Percentiles rank a stretch among this genome's conserved stretches.
Evolutionary conservation across 2,113 vertebrate genomes (phyloP).

Genomic region (Tinamus guttatus): DNA sequence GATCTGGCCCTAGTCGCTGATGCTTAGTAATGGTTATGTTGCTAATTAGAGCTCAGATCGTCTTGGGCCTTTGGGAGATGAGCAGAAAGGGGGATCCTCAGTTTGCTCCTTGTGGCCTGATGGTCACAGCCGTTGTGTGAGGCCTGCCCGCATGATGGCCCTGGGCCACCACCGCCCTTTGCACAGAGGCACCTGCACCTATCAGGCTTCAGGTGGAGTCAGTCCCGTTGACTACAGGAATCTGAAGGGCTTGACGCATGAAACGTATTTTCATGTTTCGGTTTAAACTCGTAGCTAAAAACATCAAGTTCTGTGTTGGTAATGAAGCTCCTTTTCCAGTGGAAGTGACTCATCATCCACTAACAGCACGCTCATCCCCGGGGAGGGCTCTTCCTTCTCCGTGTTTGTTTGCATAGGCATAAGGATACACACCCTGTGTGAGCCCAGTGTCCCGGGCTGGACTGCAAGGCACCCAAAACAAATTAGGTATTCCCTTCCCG

Average conservation of each 20-base stretch:
- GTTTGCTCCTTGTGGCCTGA: neutral
- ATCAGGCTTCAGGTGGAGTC: neutral
- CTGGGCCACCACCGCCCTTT: neutral
- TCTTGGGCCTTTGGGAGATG: constrained; percentile 6
- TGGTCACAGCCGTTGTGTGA: neutral
- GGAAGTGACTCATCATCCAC: constrained; percentile 38
- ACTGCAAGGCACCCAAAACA: neutral
- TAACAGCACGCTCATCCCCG: constrained; percentile 22
- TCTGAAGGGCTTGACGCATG: neutral
- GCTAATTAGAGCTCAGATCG: constrained; percentile 49
- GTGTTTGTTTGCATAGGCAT: neutral
- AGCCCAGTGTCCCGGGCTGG: neutral
- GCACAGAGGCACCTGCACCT: neutral
- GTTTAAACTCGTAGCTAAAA: neutral
- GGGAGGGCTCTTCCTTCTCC: neutral
- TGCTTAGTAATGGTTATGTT: constrained; percentile 36
- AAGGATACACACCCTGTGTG: neutral
- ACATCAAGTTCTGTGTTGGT: neutral
- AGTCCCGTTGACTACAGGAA: too few species aligned
- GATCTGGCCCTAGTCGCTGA: constrained; percentile 38
- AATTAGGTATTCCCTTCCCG: neutral
- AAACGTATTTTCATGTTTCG: neutral
- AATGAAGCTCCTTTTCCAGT: constrained; percentile 44
- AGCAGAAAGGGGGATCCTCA: neutral
- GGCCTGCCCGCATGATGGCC: neutral